Evolutionary conservation across 2,113 vertebrate genomes (phyloP).

Genomic region (Cepphus grylle): DNA sequence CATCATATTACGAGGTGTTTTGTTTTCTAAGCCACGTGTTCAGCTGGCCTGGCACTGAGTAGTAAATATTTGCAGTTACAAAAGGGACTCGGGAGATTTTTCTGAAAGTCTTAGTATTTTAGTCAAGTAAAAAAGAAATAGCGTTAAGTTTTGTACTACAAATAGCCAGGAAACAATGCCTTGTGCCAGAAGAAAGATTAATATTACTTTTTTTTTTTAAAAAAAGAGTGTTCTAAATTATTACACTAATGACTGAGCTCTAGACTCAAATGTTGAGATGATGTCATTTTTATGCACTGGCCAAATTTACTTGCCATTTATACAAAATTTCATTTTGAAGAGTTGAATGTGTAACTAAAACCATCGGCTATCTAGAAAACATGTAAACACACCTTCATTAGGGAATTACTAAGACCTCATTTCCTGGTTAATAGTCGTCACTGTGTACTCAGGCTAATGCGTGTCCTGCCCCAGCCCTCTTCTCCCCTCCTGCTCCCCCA

Average conservation of each 20-base stretch:
- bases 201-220: background rate
- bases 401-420: background rate
- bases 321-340: background rate
- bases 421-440: background rate
- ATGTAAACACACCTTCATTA: background rate
- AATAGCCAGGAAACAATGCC: background rate
- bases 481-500: background rate
- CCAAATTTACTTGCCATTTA: constrained; percentile 2
- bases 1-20: background rate
- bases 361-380: background rate
- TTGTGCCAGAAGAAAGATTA: constrained; percentile 34
- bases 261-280: background rate
- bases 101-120: constrained; percentile 3
- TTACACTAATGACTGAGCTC: constrained; percentile 26
- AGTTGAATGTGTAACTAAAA: background rate
- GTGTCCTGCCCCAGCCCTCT: background rate
- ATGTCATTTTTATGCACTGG: constrained; percentile 1
- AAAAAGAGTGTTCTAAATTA: background rate
- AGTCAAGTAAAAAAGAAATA: constrained; percentile 10
- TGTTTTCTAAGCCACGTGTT: background rate
- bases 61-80: background rate
- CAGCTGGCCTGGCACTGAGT: background rate
- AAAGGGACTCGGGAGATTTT: background rate
- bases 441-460: background rate
- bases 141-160: background rate